A percentile compares a stretch with the other conserved stretches of the same genome.
These are phyloP conservation scores for Drosophila persimilis DNA, from an alignment of 1,140 invertebrate genomes.

Conservation along the genomic window DNA sequence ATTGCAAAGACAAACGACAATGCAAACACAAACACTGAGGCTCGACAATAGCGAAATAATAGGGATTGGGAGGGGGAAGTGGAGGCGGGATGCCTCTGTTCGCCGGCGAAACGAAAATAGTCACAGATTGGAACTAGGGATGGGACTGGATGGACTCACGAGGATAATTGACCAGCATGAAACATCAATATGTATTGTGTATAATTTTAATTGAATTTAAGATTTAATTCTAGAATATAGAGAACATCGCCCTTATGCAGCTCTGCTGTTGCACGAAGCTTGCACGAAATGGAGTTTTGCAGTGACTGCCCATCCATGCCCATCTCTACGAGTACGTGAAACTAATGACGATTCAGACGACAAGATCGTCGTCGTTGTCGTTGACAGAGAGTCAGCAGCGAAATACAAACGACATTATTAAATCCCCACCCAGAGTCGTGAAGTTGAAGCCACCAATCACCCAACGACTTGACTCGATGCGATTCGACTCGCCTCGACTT, in stretches of 20 bases:
- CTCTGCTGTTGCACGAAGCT: too few relatives aligned
- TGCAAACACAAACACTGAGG: constrained; percentile 40
- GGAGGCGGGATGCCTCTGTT: constrained; percentile 5
- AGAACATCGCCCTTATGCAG: too few relatives aligned
- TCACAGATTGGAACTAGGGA: constrained; percentile 16
- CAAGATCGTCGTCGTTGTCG: constrained; percentile 11
- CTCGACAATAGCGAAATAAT: constrained; percentile 39
- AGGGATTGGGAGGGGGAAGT: constrained; percentile 32
- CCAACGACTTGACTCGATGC: constrained; percentile 12
- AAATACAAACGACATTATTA: constrained; percentile 79
- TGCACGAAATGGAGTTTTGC: too few relatives aligned
- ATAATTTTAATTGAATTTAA: too few relatives aligned
- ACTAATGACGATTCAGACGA: constrained; percentile 41
- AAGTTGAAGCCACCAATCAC: constrained; percentile 41
- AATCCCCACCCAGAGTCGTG: constrained; percentile 63
- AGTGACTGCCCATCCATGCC: too few relatives aligned
- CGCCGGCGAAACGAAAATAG: constrained; percentile 43
- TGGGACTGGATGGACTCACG: too few relatives aligned
- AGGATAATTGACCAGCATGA: too few relatives aligned
- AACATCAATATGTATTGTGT: too few relatives aligned
- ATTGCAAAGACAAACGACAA: constrained; percentile 33
- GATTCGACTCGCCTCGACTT: background rate
- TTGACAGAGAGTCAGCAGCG: constrained; percentile 38
- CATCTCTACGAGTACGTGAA: constrained; percentile 1
- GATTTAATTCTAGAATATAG: too few relatives aligned